Evolutionary conservation across 2,797 vertebrate species (phyloP).

Genomic region (Clamator glandarius): DNA sequence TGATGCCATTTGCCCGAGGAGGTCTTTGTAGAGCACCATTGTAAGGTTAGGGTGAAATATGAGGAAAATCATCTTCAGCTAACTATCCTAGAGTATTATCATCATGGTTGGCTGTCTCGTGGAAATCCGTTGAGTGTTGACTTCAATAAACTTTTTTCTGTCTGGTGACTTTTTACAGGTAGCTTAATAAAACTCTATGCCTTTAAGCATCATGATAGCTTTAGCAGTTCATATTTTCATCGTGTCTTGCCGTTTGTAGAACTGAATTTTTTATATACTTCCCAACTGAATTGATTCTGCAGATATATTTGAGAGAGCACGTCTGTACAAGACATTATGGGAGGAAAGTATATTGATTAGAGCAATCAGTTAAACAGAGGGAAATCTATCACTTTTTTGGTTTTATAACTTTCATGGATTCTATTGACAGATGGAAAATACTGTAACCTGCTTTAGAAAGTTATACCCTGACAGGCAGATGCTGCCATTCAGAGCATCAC

Average conservation of each 20-base stretch:
- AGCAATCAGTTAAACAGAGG: slow-evolving; percentile 39
- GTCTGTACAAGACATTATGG: slow-evolving; percentile 49
- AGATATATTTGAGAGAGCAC: slow-evolving; percentile 3
- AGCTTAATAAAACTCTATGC: background rate
- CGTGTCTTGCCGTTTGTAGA: slow-evolving; percentile 61
- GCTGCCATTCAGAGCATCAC: background rate
- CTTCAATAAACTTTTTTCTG: background rate
- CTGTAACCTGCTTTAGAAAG: background rate
- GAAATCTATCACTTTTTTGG: background rate
- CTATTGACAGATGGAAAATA: background rate
- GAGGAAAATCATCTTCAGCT: slow-evolving; percentile 30
- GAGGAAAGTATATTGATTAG: slow-evolving; percentile 5
- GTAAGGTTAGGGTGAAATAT: slow-evolving; percentile 42
- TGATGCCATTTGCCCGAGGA: slow-evolving; percentile 63
- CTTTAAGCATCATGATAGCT: slow-evolving; percentile 62
- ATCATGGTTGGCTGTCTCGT: background rate
- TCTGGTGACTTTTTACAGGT: background rate
- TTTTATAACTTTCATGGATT: background rate
- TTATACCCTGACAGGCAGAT: background rate
- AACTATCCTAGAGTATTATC: background rate
- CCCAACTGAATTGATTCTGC: slow-evolving; percentile 65
- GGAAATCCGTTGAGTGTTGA: slow-evolving; percentile 13
- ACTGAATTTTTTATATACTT: slow-evolving; percentile 68
- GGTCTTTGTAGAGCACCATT: background rate
- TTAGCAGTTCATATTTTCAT: slow-evolving; percentile 68